Conservation (phyloP, 2,797 vertebrate species). For the Serranus cabrilla region DNA sequence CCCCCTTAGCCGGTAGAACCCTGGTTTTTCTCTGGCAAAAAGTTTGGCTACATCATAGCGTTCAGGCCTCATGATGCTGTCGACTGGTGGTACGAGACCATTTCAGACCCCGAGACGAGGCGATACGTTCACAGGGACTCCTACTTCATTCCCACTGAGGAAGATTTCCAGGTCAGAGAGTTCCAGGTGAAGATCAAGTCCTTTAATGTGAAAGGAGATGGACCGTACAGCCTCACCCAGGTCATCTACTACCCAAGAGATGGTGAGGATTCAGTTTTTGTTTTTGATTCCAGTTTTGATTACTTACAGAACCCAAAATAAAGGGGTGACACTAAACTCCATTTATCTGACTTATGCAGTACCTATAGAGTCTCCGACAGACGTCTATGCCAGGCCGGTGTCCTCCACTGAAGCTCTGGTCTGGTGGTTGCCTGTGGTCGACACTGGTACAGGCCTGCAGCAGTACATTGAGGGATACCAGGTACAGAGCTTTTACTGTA, state of each 20-base stretch:
- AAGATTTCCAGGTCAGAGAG: constrained; percentile 89
- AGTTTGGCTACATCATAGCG: constrained; percentile 95
- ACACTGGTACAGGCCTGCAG: constrained; percentile 86
- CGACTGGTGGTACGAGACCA: constrained; percentile 94
- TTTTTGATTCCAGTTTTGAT: background rate
- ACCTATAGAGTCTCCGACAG: constrained; percentile 92
- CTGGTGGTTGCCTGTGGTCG: constrained; percentile 93
- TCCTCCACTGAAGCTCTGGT: constrained; percentile 95
- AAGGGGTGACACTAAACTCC: background rate
- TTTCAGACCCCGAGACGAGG: constrained; percentile 94
- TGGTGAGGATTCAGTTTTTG: constrained; percentile 71
- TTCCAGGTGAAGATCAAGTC: constrained; percentile 97
- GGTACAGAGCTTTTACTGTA: constrained; percentile 74
- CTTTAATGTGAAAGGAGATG: constrained; percentile 95
- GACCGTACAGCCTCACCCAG: constrained; percentile 92
- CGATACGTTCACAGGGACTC: constrained; percentile 92
- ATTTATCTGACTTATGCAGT: constrained; percentile 78
- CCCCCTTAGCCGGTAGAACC: constrained; percentile 91
- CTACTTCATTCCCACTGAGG: constrained; percentile 73
- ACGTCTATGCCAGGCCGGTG: constrained; percentile 90
- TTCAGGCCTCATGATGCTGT: constrained; percentile 94
- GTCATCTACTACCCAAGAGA: constrained; percentile 94
- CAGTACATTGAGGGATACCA: constrained; percentile 95
- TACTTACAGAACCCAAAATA: background rate
- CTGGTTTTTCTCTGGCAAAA: constrained; percentile 95